phyloP scores from a whole-genome alignment of 2,888 invertebrate species.

The Adelognathus sp. region DNA sequence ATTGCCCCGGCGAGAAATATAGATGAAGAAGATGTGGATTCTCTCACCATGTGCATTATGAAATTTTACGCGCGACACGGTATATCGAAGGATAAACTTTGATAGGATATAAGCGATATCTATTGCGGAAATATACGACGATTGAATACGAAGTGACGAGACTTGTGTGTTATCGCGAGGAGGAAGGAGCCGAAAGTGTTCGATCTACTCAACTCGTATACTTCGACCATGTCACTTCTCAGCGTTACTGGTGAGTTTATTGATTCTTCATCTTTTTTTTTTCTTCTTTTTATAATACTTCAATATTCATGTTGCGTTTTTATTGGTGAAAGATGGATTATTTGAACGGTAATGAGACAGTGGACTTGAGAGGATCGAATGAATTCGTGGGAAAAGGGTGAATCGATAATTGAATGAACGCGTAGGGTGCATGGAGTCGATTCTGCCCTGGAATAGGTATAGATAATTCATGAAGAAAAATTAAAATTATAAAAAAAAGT shows the following conservation, averaged over 20 bases:
- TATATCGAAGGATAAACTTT: constrained; percentile 21
- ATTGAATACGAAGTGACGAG: constrained; percentile 24
- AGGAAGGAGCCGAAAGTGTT: constrained; percentile 28
- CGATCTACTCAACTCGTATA: constrained; percentile 53
- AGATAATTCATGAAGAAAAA: too few species aligned
- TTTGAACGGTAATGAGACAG: too few species aligned
- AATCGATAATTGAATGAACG: too few species aligned
- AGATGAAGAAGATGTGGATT: too few species aligned
- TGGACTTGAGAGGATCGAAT: too few species aligned
- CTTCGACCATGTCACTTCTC: constrained; percentile 73
- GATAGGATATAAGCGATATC: constrained; percentile 14
- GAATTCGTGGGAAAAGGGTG: too few species aligned
- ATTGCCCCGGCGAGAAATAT: constrained; percentile 25
- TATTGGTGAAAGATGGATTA: background rate
- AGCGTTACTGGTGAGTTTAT: constrained; percentile 72
- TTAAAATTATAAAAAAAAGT: too few species aligned
- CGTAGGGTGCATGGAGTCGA: too few species aligned
- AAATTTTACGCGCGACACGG: constrained; percentile 27
- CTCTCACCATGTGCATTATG: constrained; percentile 41
- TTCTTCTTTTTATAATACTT: background rate
- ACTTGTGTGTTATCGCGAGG: constrained; percentile 32
- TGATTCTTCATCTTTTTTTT: background rate
- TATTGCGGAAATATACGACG: constrained; percentile 42
- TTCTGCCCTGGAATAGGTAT: too few species aligned
- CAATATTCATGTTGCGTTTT: background rate